Conservation (phyloP, 2,113 vertebrate species). For the Synodontis membranacea region DNA sequence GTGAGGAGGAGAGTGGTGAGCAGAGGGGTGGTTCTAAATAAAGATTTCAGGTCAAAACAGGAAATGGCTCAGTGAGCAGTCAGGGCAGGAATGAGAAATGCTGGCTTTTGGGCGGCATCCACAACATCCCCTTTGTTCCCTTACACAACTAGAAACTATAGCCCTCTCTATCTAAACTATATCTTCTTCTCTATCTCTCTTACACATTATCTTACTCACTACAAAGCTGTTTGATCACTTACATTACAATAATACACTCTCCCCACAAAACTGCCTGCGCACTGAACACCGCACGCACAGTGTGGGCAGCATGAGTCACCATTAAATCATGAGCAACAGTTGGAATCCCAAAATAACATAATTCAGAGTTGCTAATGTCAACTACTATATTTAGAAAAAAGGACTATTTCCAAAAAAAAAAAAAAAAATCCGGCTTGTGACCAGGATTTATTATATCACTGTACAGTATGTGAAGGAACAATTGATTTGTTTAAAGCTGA, state of each 20-base stretch:
- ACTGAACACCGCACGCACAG: slow-evolving; percentile 39
- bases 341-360: slow-evolving; percentile 43
- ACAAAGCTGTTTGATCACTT: slow-evolving; percentile 42
- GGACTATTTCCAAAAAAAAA: slow-evolving; percentile 2
- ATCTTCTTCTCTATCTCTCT: slow-evolving; percentile 41
- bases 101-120: slow-evolving; percentile 83
- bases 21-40: slow-evolving; percentile 98
- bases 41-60: slow-evolving; percentile 99
- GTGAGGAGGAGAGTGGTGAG: slow-evolving; percentile 66
- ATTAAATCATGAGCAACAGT: slow-evolving; percentile 48
- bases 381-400: slow-evolving; percentile 37
- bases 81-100: slow-evolving; percentile 85
- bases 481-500: slow-evolving; percentile 20
- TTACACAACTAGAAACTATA: slow-evolving; percentile 44
- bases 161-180: slow-evolving; percentile 28
- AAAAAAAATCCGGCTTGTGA: not conserved
- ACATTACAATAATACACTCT: slow-evolving; percentile 11
- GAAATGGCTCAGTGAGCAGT: slow-evolving; percentile 98
- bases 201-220: slow-evolving; percentile 1
- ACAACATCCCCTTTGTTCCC: slow-evolving; percentile 75
- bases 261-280: slow-evolving; percentile 22
- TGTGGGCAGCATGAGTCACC: slow-evolving; percentile 48
- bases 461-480: slow-evolving; percentile 18
- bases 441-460: slow-evolving; percentile 28
- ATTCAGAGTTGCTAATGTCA: slow-evolving; percentile 33